Evolutionary conservation across 2,113 vertebrate species (phyloP), one percentile per base, ranked within the genome.

Genomic region (Ia io): DNA sequence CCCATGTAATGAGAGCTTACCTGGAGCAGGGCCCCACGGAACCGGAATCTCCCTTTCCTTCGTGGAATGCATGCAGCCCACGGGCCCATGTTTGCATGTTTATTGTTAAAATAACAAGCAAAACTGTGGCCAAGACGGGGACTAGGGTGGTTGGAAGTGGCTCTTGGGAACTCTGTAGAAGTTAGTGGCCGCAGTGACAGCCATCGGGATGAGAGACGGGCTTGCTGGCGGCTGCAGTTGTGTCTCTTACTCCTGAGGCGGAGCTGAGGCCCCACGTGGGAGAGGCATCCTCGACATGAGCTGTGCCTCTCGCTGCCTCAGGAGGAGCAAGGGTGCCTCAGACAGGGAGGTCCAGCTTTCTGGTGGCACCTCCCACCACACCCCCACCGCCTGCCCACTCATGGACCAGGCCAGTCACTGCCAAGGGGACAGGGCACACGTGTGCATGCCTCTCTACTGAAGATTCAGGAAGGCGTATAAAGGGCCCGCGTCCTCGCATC

Each of bases 21-120:
- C 86, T 14, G n/a, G 79, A 61, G 25, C 32, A 44, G 61, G 42
- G 20, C 0, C 1, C 35, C 1, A 0, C 8, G 67, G 61, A 74
- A 35, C 28, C 3, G 25, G 56, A 51, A 7, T 71, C 53, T 69
- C 65, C 63, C 49, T 79, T 71, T 51, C 20, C 49, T 32, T 10
- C 16, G 1, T 0, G 1, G 30, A 25, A 37, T 1, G 6, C 0
- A 1, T 37, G 25, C 3, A 6, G 76, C 6, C 9, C 2, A 2
- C 4, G 3, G 6, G 10, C 16, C 20, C 6, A 1, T 1, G 25
- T 22, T 35, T 28, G 13, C 69, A 30, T 70, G 28, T 23, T 85
- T 18, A 9, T 6, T 63, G 0, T 65, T 37, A 35, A 78, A 70
- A 32, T 32, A 11, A 30, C 23, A 61, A 37, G 8, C 32, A n/a